Percentiles rank a stretch among this genome's conserved stretches.
Evolutionary conservation across 2,888 invertebrate genomes (phyloP).

Genomic region (Acholoe squamosa): DNA sequence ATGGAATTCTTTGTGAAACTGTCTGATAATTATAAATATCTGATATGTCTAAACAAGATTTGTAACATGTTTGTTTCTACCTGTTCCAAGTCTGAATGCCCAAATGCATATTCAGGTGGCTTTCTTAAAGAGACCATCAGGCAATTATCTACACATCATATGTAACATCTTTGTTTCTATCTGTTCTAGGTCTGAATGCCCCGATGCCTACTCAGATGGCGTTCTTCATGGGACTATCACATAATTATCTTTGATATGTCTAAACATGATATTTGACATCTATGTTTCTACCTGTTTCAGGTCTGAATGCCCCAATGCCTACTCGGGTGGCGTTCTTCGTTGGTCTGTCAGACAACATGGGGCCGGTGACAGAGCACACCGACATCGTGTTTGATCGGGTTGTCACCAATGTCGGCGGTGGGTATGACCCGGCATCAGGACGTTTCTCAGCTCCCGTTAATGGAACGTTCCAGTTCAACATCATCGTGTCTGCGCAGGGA

Average conservation of each 20-base stretch:
- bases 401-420: conserved; percentile 80
- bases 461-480: conserved; percentile 81
- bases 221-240: conserved; percentile 81
- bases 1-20: conserved; percentile 82
- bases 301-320: conserved; percentile 71
- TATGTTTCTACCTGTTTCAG: conserved; percentile 68
- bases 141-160: too few species aligned
- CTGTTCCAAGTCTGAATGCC: too few species aligned
- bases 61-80: too few species aligned
- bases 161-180: conserved; percentile 15
- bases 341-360: conserved; percentile 79
- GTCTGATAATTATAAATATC: conserved; percentile 72
- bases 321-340: conserved; percentile 81
- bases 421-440: conserved; percentile 76
- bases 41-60: too few species aligned
- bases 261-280: too few species aligned
- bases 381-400: conserved; percentile 79
- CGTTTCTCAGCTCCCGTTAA: conserved; percentile 80
- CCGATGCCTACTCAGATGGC: conserved; percentile 74
- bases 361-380: conserved; percentile 76
- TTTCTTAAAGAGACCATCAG: too few species aligned
- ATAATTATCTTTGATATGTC: too few species aligned
- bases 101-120: too few species aligned
- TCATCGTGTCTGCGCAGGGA: conserved; percentile 82
- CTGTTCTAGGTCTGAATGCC: conserved; percentile 73